phyloP scores from a whole-genome alignment of 2,113 vertebrate genomes.

The Oryzias celebensis region DNA sequence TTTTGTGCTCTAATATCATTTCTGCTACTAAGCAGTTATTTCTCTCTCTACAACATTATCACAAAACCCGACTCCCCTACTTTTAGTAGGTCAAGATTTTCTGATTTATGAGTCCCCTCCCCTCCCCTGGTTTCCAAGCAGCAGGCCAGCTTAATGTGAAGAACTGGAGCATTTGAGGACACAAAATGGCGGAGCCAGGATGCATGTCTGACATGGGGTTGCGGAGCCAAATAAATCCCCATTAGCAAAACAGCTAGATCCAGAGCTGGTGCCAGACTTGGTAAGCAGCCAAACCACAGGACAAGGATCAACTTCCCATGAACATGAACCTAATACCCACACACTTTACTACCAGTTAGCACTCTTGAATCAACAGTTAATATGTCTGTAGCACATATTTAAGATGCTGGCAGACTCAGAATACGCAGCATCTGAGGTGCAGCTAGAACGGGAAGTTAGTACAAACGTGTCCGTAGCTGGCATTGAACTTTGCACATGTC shows the following conservation, averaged over 20 bases:
- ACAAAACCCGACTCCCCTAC: slow-evolving; percentile 43
- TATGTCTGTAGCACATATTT: slow-evolving; percentile 38
- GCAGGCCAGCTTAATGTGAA: slow-evolving; percentile 35
- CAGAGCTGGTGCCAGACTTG: slow-evolving; percentile 57
- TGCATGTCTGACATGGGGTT: slow-evolving; percentile 61
- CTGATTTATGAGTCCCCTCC: slow-evolving; percentile 57
- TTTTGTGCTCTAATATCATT: slow-evolving; percentile 19
- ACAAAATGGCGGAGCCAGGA: slow-evolving; percentile 58
- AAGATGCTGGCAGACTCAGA: slow-evolving; percentile 11
- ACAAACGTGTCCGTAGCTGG: slow-evolving; percentile 19
- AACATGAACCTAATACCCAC: slow-evolving; percentile 58
- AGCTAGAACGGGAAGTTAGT: slow-evolving; percentile 22
- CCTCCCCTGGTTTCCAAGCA: slow-evolving; percentile 50
- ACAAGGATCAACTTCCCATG: slow-evolving; percentile 64
- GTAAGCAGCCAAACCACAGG: slow-evolving; percentile 61
- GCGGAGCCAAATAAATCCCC: slow-evolving; percentile 66
- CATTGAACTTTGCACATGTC: slow-evolving; percentile 37
- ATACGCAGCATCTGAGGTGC: slow-evolving; percentile 26
- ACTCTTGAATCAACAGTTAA: slow-evolving; percentile 54
- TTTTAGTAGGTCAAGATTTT: slow-evolving; percentile 59
- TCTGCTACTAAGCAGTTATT: slow-evolving; percentile 41
- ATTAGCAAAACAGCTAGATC: slow-evolving; percentile 59
- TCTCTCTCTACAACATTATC: slow-evolving; percentile 45
- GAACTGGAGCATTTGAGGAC: slow-evolving; percentile 58
- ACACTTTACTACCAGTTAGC: slow-evolving; percentile 52